Conservation (phyloP, 2,113 vertebrate genomes). For the Panthera tigris region DNA sequence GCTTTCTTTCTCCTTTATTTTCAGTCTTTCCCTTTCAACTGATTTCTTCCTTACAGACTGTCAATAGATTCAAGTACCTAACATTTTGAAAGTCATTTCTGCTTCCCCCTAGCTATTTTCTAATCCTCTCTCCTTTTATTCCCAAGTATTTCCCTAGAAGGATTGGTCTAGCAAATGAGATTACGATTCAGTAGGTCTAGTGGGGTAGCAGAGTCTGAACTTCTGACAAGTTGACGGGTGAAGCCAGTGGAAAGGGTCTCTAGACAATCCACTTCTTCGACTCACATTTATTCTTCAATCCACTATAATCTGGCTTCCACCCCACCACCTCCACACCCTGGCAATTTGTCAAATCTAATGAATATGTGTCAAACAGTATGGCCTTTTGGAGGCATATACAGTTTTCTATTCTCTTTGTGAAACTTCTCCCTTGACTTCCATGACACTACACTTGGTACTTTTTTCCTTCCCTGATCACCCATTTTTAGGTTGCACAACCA, state of each 20-base stretch:
- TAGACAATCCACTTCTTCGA: neutral
- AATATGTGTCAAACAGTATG: neutral
- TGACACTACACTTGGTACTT: neutral
- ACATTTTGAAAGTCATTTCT: neutral
- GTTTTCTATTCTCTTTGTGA: neutral
- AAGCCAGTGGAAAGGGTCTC: neutral
- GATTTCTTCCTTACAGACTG: neutral
- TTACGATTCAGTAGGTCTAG: neutral
- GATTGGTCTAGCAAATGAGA: neutral
- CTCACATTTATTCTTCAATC: neutral
- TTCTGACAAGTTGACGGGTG: neutral
- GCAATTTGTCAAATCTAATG: neutral
- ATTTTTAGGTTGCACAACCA: neutral
- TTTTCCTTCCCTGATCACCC: neutral
- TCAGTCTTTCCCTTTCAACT: neutral
- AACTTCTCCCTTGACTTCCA: neutral
- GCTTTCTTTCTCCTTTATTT: neutral
- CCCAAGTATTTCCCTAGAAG: neutral
- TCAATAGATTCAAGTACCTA: neutral
- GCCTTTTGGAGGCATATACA: too few species aligned
- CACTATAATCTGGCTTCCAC: neutral
- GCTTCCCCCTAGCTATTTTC: neutral
- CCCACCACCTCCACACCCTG: too few species aligned
- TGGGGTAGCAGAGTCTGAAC: neutral
- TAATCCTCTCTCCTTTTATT: neutral